Evolutionary conservation across 2,113 vertebrate genomes (phyloP), one percentile per base, ranked within the genome.

Genomic region (Cathartes aura): DNA sequence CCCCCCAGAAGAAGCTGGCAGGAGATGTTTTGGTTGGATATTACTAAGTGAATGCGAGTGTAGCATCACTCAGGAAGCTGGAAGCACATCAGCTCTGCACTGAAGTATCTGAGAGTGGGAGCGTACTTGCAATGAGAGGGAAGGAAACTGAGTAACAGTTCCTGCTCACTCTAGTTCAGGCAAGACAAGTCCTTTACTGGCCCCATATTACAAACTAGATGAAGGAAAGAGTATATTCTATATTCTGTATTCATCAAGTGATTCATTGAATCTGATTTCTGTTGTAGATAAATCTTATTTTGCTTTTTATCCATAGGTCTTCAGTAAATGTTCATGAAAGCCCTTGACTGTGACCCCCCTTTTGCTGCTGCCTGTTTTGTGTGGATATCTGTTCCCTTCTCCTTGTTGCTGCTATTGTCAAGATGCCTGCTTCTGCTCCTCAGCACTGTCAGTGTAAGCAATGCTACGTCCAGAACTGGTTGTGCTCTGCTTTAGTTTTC

Each of bases 231-330:
- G 11, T 38, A 1, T 38, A n/a, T 60, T 79, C 55, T 19, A 32
- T 58, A 36, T 55, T 81, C 34, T 82, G 4, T 55, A 17, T 70
- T 78, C 22, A 74, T 67, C 21, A 53, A 38, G 20, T 74, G 60
- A 63, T 58, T 59, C 2, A 45, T 4, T 21, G 18, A 85, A 42
- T 56, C 34, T 82, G 7, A 48, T 75, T 91, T 82, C 34, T 82
- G 8, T 53, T 59, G 36, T 13, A 74, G 26, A 82, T 29, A 93
- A 84, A 38, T 34, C 38, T 74, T 62, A 14, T 7, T 94, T 78
- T 89, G 32, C 45, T 94, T 95, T 93, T 89, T 71, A 68, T 85
- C 66, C 66, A 29, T 88, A 93, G 62, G 58, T 90, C 45, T 53
- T 76, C 88, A 71, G 20, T 92, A 90, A 96, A 80, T 58, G 12